These are phyloP conservation scores for Passer montanus DNA, from an alignment of 2,113 vertebrate genomes.

Conservation along the genomic window DNA sequence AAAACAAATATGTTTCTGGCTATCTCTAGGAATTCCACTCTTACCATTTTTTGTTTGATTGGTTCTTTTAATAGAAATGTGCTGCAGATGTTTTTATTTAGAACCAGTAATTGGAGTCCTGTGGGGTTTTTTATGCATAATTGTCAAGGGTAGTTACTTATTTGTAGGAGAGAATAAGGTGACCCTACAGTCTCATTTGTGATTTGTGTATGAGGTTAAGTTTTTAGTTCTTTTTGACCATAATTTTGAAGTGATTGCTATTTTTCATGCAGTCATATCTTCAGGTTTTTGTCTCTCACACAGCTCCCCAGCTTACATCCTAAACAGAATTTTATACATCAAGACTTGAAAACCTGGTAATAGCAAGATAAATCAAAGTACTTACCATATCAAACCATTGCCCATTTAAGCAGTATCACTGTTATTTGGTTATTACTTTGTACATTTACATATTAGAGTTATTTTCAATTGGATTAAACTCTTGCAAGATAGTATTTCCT, in stretches of 20 bases:
- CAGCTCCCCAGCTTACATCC: not conserved
- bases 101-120: not conserved
- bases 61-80: not conserved
- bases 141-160: not conserved
- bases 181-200: not conserved
- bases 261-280: not conserved
- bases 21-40: not conserved
- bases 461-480: not conserved
- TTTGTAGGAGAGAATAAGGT: not conserved
- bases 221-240: not conserved
- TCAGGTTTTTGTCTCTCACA: not conserved
- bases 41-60: not conserved
- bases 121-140: not conserved
- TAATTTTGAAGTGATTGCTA: not conserved
- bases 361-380: not conserved
- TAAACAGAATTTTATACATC: not conserved
- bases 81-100: not conserved
- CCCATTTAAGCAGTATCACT: not conserved
- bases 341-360: not conserved
- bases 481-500: not conserved
- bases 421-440: not conserved
- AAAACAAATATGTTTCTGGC: not conserved
- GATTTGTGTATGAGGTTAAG: not conserved
- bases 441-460: not conserved
- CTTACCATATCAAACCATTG: not conserved